A percentile compares a stretch with the other conserved stretches of the same genome.
Evolutionary conservation across 2,797 vertebrate species (phyloP).

Genomic region (Phalanger gymnotis): DNA sequence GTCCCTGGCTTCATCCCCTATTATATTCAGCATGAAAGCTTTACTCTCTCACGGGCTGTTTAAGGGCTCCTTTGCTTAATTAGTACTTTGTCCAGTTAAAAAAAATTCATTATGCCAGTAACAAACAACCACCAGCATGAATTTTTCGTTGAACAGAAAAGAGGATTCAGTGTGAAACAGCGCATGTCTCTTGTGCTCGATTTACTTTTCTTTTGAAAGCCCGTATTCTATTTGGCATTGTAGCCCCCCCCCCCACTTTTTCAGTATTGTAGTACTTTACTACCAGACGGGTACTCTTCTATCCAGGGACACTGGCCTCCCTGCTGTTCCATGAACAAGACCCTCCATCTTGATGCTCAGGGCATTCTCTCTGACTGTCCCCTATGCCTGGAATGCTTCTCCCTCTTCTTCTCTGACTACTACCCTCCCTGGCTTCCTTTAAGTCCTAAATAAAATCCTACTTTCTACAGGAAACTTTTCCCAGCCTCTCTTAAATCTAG

Average conservation of each 20-base stretch:
- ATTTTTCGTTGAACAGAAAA: background rate
- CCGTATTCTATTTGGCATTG: background rate
- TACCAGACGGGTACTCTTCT: background rate
- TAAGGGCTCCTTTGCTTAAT: background rate
- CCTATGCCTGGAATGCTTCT: no score
- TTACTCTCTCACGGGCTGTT: background rate
- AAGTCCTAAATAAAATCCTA: background rate
- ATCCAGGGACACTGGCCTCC: no score
- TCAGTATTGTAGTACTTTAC: background rate
- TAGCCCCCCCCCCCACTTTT: background rate
- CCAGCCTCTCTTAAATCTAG: background rate
- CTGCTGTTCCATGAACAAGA: background rate
- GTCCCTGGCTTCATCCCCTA: background rate
- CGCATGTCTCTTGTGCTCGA: background rate
- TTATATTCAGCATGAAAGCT: background rate
- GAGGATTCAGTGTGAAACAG: background rate
- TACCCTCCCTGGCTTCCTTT: background rate
- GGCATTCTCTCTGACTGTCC: background rate
- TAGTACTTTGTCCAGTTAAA: background rate
- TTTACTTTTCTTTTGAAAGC: background rate
- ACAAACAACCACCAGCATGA: background rate
- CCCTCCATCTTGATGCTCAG: background rate
- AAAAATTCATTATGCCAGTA: background rate
- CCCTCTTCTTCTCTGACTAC: background rate
- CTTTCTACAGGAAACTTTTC: background rate